Base-by-base conservation (phyloP, 2,113 vertebrate species). In the Sterna hirundo region DNA sequence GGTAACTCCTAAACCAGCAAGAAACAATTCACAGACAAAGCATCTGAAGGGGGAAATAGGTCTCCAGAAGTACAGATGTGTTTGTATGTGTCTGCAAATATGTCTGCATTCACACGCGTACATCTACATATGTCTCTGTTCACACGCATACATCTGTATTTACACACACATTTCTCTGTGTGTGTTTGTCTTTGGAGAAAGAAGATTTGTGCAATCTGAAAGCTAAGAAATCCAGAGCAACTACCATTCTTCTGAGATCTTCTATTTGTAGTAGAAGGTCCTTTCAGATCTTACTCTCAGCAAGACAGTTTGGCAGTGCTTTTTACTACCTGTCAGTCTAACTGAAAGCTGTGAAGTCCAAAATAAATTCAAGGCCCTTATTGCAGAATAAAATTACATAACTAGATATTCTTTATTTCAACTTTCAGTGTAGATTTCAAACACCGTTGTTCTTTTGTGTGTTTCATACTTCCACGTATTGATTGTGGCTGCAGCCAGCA, bases 71-170 rank as follows among this genome's bases (percentile, higher is more conserved):
- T 22, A 21, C 4, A 27, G 38, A 25, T 51, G 34, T 52, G 18
- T 77, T 34, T 74, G 29, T 57, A 5, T 6, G 9, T 44, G 71
- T 34, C 6, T 60, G 5, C 10, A 16, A 2, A 21, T 34, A 30
- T 1, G 4, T 13, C 30, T 60, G 51, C 4, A 2, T 68, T 61
- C 21, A 44, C 23, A 26, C 2, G 2, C 3, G 0, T 29, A 9
- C 8, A 11, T 14, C 32, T 19, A 3, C 12, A 5, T 21, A 11
- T 6, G 3, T 13, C 19, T n/a, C 20, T 60, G 78, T 21, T 72
- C 36, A 38, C 22, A 2, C 2, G 8, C 55, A 18, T 5, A 3
- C 7, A 1, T 7, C 64, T 69, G 25, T 30, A 15, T 30, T 58
- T 15, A 44, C n/a, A 62, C 46, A 8, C 44, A 13, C 29, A 2